Evolutionary conservation across 2,113 vertebrate species (phyloP).

Genomic region (Thinocorus orbignyianus): DNA sequence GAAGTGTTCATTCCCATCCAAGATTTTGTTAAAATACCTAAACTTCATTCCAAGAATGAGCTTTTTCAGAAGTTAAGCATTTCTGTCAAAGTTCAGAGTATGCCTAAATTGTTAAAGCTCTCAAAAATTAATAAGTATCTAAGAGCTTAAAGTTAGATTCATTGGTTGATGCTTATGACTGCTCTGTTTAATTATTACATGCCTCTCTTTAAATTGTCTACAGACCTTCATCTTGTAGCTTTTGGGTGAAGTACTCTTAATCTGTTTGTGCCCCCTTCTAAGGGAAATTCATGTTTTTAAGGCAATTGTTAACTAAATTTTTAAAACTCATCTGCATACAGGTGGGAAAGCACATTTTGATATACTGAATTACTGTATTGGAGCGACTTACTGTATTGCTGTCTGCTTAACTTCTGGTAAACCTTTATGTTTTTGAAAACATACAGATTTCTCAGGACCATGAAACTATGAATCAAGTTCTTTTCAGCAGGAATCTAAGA

Average conservation of each 20-base stretch:
- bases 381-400: neutral
- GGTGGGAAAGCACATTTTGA: neutral
- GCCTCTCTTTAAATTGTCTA: neutral
- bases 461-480: slow-evolving; percentile 85
- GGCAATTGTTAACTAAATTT: neutral
- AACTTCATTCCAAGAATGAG: neutral
- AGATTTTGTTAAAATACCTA: neutral
- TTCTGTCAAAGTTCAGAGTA: neutral
- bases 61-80: neutral
- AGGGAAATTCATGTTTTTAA: neutral
- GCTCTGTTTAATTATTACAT: neutral
- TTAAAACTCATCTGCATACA: neutral
- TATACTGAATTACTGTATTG: neutral
- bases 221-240: neutral
- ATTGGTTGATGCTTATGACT: neutral
- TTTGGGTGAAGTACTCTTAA: neutral
- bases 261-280: neutral
- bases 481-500: slow-evolving; percentile 89
- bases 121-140: neutral
- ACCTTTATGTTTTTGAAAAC: neutral
- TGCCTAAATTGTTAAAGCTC: neutral
- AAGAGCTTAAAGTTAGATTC: neutral
- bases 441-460: slow-evolving; percentile 88
- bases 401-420: neutral
- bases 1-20: neutral